phyloP scores from a whole-genome alignment of 2,113 vertebrate species.

The Micromys minutus region DNA sequence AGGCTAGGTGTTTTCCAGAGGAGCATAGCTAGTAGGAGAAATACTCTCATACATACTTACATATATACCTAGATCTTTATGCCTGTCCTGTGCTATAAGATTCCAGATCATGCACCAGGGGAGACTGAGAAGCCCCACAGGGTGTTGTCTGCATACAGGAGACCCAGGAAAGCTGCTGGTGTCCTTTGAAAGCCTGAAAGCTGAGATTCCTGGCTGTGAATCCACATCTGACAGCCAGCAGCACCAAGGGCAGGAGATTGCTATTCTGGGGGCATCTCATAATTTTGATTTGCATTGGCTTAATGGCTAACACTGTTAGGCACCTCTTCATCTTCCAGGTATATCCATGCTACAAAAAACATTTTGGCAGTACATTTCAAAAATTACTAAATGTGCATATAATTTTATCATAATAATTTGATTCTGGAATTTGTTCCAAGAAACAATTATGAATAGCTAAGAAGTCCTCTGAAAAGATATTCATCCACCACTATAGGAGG shows the following conservation, averaged over 20 bases:
- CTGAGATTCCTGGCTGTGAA: not conserved
- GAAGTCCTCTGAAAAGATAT: not conserved
- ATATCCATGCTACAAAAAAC: not conserved
- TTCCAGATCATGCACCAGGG: not conserved
- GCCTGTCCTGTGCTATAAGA: not conserved
- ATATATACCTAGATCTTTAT: not conserved
- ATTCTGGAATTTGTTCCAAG: slow-evolving; percentile 7
- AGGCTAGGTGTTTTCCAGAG: not conserved
- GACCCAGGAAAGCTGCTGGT: not conserved
- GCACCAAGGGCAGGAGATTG: not conserved
- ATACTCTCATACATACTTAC: not conserved
- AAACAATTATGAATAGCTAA: not conserved
- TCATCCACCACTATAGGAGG: not conserved
- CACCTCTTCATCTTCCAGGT: not conserved
- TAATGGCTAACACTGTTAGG: not conserved
- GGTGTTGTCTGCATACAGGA: not conserved
- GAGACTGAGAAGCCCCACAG: not conserved
- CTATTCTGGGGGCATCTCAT: not conserved
- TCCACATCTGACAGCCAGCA: not conserved
- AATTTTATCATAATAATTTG: not conserved
- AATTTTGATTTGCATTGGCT: not conserved
- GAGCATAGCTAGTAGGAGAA: not conserved
- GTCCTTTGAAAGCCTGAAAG: not conserved
- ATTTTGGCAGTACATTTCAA: not conserved
- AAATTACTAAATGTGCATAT: not conserved